Percentiles rank a stretch among this genome's conserved stretches.
Conservation (phyloP, 2,888 invertebrate genomes). For the Scotopteryx bipunctaria region DNA sequence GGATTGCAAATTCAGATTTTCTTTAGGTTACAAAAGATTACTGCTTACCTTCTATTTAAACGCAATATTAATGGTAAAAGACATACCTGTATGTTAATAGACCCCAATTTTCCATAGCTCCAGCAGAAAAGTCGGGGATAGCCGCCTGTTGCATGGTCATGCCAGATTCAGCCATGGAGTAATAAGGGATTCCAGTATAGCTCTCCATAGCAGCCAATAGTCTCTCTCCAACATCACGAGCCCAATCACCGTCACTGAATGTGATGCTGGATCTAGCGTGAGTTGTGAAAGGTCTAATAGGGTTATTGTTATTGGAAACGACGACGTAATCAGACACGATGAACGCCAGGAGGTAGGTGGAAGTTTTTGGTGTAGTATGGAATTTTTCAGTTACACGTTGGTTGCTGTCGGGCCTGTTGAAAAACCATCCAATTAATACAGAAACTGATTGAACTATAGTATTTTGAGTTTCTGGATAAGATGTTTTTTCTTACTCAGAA, state of each 20-base stretch:
- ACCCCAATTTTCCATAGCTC: slow-evolving; percentile 95
- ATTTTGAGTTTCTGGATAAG: background rate
- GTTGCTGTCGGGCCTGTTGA: slow-evolving; percentile 41
- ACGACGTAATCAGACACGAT: slow-evolving; percentile 89
- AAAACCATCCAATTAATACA: too few species aligned
- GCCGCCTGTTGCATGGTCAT: slow-evolving; percentile 88
- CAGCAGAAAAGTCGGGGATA: slow-evolving; percentile 90
- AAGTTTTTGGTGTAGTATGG: slow-evolving; percentile 85
- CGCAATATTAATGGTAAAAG: too few species aligned
- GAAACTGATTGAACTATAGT: background rate
- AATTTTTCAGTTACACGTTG: slow-evolving; percentile 71
- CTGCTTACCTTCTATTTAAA: too few species aligned
- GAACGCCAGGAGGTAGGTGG: slow-evolving; percentile 93
- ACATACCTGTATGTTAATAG: slow-evolving; percentile 88
- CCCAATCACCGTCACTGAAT: slow-evolving; percentile 67
- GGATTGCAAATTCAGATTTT: too few species aligned
- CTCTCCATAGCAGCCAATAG: slow-evolving; percentile 80
- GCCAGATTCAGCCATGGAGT: slow-evolving; percentile 72
- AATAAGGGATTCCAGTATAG: slow-evolving; percentile 80
- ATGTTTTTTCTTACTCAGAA: slow-evolving; percentile 46
- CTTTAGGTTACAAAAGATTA: too few species aligned
- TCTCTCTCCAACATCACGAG: slow-evolving; percentile 69
- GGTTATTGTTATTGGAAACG: slow-evolving; percentile 48
- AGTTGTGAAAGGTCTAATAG: slow-evolving; percentile 61
- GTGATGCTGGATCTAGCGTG: slow-evolving; percentile 72